These are phyloP conservation scores for Pluvialis apricaria DNA, from an alignment of 2,113 vertebrate genomes.

Conservation along the genomic window DNA sequence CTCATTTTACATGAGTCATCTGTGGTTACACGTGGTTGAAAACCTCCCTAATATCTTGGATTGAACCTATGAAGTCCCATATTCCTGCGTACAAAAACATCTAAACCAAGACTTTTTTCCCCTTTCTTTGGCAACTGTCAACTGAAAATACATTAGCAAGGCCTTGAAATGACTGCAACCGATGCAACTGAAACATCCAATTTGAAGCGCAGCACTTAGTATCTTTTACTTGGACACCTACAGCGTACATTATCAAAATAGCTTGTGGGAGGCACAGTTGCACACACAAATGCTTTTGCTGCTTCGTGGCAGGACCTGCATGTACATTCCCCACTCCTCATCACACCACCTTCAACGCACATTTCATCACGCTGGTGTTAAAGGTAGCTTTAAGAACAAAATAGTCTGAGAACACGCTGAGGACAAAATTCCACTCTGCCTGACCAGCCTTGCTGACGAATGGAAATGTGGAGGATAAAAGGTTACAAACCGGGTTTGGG, in stretches of 20 bases:
- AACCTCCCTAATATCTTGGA: not conserved
- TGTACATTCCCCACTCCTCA: not conserved
- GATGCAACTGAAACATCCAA: not conserved
- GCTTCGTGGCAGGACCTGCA: not conserved
- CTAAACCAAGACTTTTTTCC: not conserved
- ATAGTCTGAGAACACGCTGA: not conserved
- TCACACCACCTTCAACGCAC: not conserved
- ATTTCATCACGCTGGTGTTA: not conserved
- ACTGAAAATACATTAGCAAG: not conserved
- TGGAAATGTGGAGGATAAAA: not conserved
- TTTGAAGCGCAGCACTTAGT: not conserved
- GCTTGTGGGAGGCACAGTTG: not conserved
- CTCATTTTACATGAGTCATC: not conserved
- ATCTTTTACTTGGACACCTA: not conserved
- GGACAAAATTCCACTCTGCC: not conserved
- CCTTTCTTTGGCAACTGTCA: not conserved
- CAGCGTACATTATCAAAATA: not conserved
- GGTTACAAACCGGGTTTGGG: rapidly evolving
- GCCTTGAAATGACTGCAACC: not conserved
- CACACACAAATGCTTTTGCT: not conserved
- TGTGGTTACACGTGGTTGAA: not conserved
- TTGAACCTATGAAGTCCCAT: not conserved
- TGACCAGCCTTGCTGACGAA: not conserved
- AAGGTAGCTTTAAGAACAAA: not conserved
- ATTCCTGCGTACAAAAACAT: not conserved